A percentile compares a stretch with the other conserved stretches of the same genome.
Evolutionary conservation across 2,888 invertebrate genomes (phyloP).

Genomic region (Celastrina argiolus): DNA sequence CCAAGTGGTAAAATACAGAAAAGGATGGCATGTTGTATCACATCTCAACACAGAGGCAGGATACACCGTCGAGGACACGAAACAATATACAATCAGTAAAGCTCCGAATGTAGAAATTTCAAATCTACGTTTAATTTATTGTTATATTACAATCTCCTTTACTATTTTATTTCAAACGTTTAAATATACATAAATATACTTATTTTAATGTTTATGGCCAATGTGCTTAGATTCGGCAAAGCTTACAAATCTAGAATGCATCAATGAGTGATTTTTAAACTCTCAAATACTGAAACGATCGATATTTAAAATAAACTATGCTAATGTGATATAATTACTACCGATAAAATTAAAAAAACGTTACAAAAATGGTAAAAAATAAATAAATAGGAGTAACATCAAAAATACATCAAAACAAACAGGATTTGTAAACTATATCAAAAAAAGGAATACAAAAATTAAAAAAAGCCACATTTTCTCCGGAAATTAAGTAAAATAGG

Average conservation of each 20-base stretch:
- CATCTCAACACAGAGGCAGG: constrained; percentile 29
- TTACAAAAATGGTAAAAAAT: constrained; percentile 67
- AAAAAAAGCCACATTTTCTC: constrained; percentile 43
- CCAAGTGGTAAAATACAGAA: constrained; percentile 8
- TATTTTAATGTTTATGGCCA: constrained; percentile 52
- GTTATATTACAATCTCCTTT: constrained; percentile 33
- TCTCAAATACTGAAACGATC: constrained; percentile 57
- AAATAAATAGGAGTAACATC: constrained; percentile 65
- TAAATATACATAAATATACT: constrained; percentile 46
- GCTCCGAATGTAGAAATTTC: constrained; percentile 54
- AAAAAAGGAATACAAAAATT: constrained; percentile 47
- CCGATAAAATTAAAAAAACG: constrained; percentile 51
- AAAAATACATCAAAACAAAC: constrained; percentile 68
- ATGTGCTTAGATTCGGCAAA: constrained; percentile 58
- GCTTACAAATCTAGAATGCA: constrained; percentile 48
- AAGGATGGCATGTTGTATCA: constrained; percentile 24
- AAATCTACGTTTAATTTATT: constrained; percentile 44
- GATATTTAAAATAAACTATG: constrained; percentile 46
- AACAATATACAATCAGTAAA: constrained; percentile 45
- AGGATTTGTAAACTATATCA: constrained; percentile 41
- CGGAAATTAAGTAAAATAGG: constrained; percentile 56
- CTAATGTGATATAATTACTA: constrained; percentile 43
- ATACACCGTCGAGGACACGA: constrained; percentile 9
- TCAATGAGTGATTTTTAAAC: constrained; percentile 46
- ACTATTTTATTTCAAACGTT: constrained; percentile 37